Conservation (phyloP, 23 tunicate species). For the Aplidium turbinatum region DNA sequence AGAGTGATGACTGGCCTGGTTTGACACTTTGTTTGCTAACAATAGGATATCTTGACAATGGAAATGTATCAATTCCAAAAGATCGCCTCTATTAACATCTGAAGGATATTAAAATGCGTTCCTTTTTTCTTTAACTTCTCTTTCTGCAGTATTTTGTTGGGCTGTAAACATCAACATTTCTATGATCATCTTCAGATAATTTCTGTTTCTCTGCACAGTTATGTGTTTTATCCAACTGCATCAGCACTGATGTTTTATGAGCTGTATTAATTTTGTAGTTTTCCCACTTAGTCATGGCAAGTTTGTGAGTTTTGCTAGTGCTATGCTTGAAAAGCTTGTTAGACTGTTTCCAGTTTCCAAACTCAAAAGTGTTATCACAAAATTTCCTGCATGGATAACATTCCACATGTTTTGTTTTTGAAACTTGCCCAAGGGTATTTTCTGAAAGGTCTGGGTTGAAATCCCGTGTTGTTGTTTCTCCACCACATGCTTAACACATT, state of each 20-base stretch:
- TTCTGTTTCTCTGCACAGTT: conserved; percentile 1
- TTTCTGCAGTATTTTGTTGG: conserved; percentile 27
- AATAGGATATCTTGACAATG: conserved; percentile 12
- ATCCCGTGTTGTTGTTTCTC: too few species aligned
- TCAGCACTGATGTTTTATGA: not conserved
- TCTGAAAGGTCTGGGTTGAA: conserved; percentile 18
- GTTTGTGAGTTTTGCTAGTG: not conserved
- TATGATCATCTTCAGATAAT: conserved; percentile 12
- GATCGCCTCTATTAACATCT: conserved; percentile 24
- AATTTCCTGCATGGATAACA: conserved; percentile 19
- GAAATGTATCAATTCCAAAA: conserved; percentile 24
- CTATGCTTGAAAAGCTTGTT: conserved; percentile 4
- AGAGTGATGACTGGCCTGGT: not conserved
- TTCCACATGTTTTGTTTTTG: conserved; percentile 3
- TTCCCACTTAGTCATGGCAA: conserved; percentile 18
- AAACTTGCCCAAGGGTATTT: conserved; percentile 29
- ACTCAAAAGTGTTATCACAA: conserved; percentile 1
- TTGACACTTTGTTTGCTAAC: conserved; percentile 4
- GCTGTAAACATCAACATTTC: conserved; percentile 20
- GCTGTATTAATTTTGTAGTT: not conserved
- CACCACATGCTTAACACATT: too few species aligned
- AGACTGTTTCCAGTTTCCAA: conserved; percentile 14
- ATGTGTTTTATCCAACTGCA: conserved; percentile 2
- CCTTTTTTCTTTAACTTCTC: conserved; percentile 18
- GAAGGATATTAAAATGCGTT: conserved; percentile 1